Evolutionary conservation across 2,888 invertebrate species (phyloP), one percentile per base, ranked within the genome.

Genomic region (Philopedon plagiatum): DNA sequence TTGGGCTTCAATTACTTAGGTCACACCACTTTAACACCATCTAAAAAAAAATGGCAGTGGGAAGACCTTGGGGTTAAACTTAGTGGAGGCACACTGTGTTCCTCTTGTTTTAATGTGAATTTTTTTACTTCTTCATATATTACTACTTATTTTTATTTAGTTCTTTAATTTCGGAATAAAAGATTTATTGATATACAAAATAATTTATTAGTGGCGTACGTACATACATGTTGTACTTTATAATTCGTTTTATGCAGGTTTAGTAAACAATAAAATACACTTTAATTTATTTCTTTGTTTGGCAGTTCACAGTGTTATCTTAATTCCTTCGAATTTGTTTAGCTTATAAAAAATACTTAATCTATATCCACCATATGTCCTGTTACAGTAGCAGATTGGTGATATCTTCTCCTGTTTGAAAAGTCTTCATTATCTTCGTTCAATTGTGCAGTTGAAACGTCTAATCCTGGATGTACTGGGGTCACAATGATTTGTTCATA

Each of bases 401-500:
- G 98, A 86, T 97, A 98, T 77, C 96, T 91, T 79, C 95, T 91
- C 76, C 98, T 90, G 67, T 93, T 93, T 8, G 97, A 93, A 86
- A 98, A 98, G 86, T 98, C 98, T 85, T 94, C 94, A 85, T 98
- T 98, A 82, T 97, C 96, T 82, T 98, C 97, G 77, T 97, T 98
- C 62, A 98, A 87, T 82, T 97, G 94, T 72, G 96, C 92, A 64
- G 95, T 92, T 76, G 92, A 92, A 34, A 96, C 90, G 76, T 93
- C 90, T 32, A 95, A 90, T 64, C 92, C 93, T 0, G 93, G 92
- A 84, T 94, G 93, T 9, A 92, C 90, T 0, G 95, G 94, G 5
- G 95, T 93, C 65, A 95, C 94, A 3, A 95, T 93, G 77, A 95
- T 91, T 84, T 95, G 94, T 82, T 95, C 95, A 80, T 94, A 95